Conservation (phyloP, 2,113 vertebrate species). For the Epinephelus lanceolatus region DNA sequence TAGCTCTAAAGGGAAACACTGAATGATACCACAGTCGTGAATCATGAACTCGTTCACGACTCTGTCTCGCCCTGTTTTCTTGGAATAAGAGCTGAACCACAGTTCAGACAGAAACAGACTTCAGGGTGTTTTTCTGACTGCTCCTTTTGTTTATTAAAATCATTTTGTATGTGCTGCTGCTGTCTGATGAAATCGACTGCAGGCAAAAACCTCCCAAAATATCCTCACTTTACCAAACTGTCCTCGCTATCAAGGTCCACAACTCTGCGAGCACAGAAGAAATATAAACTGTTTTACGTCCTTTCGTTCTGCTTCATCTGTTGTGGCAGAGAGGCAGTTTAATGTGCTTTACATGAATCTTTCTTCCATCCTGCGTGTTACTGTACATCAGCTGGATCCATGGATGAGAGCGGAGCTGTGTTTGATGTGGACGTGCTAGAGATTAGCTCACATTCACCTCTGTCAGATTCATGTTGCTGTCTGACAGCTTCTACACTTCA, state of each 20-base stretch:
- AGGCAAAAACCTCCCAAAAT: not conserved
- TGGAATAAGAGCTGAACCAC: not conserved
- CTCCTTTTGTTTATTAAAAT: slow-evolving; percentile 3
- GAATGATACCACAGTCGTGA: not conserved
- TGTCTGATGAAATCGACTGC: not conserved
- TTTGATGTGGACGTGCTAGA: not conserved
- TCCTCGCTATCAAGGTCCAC: too few species aligned
- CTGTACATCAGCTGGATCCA: not conserved
- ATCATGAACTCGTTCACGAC: not conserved
- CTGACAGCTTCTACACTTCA: slow-evolving; percentile 15
- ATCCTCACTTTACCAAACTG: not conserved
- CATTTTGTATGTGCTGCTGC: not conserved
- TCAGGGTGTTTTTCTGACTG: not conserved
- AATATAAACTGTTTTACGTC: too few species aligned
- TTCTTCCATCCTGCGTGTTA: not conserved
- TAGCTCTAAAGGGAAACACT: too few species aligned
- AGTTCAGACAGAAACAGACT: not conserved
- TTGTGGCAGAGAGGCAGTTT: not conserved
- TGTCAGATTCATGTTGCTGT: slow-evolving; percentile 7
- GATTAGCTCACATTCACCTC: slow-evolving; percentile 34
- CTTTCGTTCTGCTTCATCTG: not conserved
- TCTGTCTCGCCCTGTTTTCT: not conserved
- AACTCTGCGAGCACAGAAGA: not conserved
- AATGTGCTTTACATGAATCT: not conserved
- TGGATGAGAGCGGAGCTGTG: not conserved